Conservation (phyloP, 2,797 vertebrate genomes). For the Hippocampus kuda region DNA sequence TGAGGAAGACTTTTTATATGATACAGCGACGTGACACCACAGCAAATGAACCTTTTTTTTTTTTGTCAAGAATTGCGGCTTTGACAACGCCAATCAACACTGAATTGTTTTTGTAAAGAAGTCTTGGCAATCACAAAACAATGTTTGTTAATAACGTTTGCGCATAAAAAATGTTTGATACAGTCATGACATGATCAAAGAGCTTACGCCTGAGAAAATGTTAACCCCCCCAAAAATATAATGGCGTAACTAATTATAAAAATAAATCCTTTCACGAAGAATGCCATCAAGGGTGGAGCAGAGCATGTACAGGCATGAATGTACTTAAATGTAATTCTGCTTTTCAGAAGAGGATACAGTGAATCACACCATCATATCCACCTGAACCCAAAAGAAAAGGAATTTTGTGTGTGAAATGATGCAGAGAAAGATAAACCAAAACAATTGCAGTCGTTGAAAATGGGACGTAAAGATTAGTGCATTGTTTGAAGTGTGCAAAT, state of each 20-base stretch:
- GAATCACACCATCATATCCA: neutral
- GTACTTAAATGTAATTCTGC: neutral
- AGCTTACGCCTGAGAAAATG: neutral
- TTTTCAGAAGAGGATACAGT: neutral
- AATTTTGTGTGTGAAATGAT: neutral
- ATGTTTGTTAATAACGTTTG: neutral
- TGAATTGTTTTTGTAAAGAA: neutral
- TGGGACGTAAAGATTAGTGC: too few relatives aligned
- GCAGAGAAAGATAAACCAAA: neutral
- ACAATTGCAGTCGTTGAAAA: neutral
- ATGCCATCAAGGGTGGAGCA: slow-evolving; percentile 2
- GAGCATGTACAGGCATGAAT: slow-evolving; percentile 1
- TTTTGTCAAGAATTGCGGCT: neutral
- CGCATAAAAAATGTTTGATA: neutral
- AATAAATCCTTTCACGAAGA: neutral
- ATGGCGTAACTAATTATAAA: neutral
- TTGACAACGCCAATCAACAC: neutral
- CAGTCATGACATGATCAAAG: neutral
- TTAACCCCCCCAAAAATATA: neutral
- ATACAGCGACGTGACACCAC: neutral
- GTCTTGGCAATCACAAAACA: neutral
- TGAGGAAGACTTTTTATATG: neutral
- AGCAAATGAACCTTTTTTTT: neutral
- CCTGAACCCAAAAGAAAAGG: neutral
- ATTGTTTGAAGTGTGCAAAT: neutral